These are phyloP conservation scores for Macrotus californicus DNA, from an alignment of 2,113 vertebrate genomes.

Conservation along the genomic window DNA sequence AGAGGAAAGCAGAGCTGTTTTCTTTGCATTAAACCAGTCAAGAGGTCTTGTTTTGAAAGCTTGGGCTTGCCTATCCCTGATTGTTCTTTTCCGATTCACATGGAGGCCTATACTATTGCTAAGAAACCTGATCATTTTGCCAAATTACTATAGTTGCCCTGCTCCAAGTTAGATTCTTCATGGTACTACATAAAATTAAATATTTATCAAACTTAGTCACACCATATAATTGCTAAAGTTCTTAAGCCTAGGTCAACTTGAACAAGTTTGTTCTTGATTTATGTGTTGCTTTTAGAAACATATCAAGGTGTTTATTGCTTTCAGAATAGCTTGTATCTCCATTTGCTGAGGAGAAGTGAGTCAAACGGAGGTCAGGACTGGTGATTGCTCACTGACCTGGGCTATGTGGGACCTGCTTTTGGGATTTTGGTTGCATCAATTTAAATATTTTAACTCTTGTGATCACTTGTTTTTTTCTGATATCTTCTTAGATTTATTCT, in stretches of 20 bases:
- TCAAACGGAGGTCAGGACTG: neutral
- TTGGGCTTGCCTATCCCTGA: neutral
- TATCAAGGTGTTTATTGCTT: constrained; percentile 62
- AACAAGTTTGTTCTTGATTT: constrained; percentile 71
- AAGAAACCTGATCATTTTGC: constrained; percentile 21
- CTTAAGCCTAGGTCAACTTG: constrained; percentile 61
- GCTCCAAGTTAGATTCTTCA: constrained; percentile 19
- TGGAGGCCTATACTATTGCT: neutral
- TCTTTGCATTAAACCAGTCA: neutral
- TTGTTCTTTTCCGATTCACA: constrained; percentile 14
- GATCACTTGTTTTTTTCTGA: constrained; percentile 19
- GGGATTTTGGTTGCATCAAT: constrained; percentile 2
- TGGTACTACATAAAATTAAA: constrained; percentile 36
- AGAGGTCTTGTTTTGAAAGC: neutral
- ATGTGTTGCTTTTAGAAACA: constrained; percentile 40
- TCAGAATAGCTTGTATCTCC: constrained; percentile 50
- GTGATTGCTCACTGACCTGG: constrained; percentile 4
- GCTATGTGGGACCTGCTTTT: neutral
- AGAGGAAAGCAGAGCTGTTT: neutral
- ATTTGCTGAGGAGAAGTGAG: neutral
- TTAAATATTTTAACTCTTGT: constrained; percentile 29
- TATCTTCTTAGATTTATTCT: neutral
- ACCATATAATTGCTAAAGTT: constrained; percentile 47
- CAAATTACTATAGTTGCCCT: neutral
- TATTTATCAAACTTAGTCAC: constrained; percentile 37